These are phyloP conservation scores for Aporophyla lueneburgensis DNA, from an alignment of 2,888 invertebrate genomes.

Conservation along the genomic window DNA sequence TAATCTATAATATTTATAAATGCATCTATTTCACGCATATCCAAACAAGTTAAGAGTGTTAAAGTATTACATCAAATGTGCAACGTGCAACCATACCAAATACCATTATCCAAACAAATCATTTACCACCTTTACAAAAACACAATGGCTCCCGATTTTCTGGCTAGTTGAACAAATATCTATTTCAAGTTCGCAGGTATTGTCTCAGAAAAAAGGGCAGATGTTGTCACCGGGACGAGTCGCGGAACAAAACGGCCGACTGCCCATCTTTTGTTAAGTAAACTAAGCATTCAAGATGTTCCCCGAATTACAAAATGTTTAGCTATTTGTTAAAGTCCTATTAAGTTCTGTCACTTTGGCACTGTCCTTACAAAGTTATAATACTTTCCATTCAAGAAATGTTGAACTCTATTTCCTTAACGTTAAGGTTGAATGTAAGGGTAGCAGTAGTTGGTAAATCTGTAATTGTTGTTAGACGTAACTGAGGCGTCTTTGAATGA, in stretches of 20 bases:
- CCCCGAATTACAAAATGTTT: slow-evolving; percentile 89
- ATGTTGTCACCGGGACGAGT: slow-evolving; percentile 85
- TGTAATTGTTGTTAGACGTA: slow-evolving; percentile 87
- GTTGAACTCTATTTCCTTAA: slow-evolving; percentile 61
- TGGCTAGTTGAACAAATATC: slow-evolving; percentile 90
- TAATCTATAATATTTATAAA: neutral
- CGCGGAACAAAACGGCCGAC: slow-evolving; percentile 81
- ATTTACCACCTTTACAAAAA: slow-evolving; percentile 80
- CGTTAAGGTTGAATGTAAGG: slow-evolving; percentile 59
- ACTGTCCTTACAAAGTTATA: slow-evolving; percentile 74
- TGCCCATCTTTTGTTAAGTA: slow-evolving; percentile 85
- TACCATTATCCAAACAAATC: slow-evolving; percentile 78
- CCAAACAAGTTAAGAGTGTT: slow-evolving; percentile 32
- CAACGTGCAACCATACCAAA: slow-evolving; percentile 77
- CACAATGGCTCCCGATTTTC: slow-evolving; percentile 88
- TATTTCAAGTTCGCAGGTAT: slow-evolving; percentile 83
- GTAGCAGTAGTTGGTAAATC: slow-evolving; percentile 68
- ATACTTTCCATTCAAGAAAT: slow-evolving; percentile 40
- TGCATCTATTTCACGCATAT: slow-evolving; percentile 21
- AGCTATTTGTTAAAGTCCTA: slow-evolving; percentile 90
- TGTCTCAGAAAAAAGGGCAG: slow-evolving; percentile 84
- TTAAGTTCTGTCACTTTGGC: slow-evolving; percentile 88
- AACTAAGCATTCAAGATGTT: slow-evolving; percentile 88
- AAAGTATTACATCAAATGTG: slow-evolving; percentile 75
- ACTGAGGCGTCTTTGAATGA: slow-evolving; percentile 86